Percentiles rank a stretch among this genome's conserved stretches.
phyloP scores from a whole-genome alignment of 2,113 vertebrate genomes.

The Gambusia affinis region DNA sequence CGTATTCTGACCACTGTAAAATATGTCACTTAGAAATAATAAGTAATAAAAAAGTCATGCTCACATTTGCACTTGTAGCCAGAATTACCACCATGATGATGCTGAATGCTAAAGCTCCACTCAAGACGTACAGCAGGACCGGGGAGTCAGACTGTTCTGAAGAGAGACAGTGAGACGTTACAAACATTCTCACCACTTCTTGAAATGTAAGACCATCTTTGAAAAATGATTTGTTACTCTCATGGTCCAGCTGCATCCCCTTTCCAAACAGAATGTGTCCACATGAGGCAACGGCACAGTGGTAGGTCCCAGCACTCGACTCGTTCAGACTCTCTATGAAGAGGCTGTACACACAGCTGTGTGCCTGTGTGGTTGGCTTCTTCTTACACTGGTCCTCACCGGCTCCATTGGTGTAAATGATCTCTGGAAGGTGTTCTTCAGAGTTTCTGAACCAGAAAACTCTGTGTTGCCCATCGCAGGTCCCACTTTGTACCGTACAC shows the following conservation, averaged over 20 bases:
- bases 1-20: background rate
- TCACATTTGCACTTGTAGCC: background rate
- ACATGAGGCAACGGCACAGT: conserved; percentile 63
- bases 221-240: background rate
- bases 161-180: background rate
- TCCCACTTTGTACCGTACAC: conserved; percentile 41
- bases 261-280: conserved; percentile 59
- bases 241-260: conserved; percentile 2
- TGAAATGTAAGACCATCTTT: background rate
- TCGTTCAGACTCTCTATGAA: conserved; percentile 9
- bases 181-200: background rate
- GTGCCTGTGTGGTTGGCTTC: background rate
- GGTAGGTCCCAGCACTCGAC: conserved; percentile 29
- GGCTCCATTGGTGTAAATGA: conserved; percentile 49
- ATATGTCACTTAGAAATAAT: background rate
- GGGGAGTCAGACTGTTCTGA: background rate
- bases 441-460: conserved; percentile 66
- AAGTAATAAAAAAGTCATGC: background rate
- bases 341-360: conserved; percentile 45
- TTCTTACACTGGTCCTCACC: conserved; percentile 35
- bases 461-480: conserved; percentile 47
- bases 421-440: conserved; percentile 20
- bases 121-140: conserved; percentile 21
- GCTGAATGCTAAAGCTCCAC: conserved; percentile 27
- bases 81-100: conserved; percentile 23